Evolutionary conservation across 53 echinoderm and acorn worm species (phyloP), one percentile per base, ranked within the genome.

Genomic region (Holothuria scabra): DNA sequence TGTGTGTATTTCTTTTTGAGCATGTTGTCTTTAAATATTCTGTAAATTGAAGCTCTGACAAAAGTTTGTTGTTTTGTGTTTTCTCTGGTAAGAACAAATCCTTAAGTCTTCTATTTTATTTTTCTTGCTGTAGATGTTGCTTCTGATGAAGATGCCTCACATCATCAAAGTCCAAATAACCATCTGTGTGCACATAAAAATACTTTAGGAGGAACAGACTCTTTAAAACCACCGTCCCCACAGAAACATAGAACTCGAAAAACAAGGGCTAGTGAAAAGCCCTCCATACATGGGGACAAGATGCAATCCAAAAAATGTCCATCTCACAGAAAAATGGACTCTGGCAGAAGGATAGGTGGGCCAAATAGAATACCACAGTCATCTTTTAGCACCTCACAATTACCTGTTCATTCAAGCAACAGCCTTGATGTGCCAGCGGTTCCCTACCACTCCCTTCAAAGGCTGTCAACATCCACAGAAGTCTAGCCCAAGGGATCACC

Each of bases 261-360:
- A 37, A 1, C 29, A 41, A 29, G 37, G 82, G 62, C 82, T 38
- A 19, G 62, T 21, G 62, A 61, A 34, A 81, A 64, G 62, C 82
- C 62, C 44, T 14, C 38, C 26, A 23, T 38, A 18, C 35, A 38
- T 2, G 46, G 28, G 44, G 82, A 81, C 62, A 81, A 81, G 46
- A 41, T 81, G 82, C 82, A 81, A 64, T 64, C 46, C 34, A 84
- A 30, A 59, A 72, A 85, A 33, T 70, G 85, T n/a, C 70, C 72
- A 41, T 74, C 85, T 35, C 70, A 85, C 58, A 29, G 85, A 59
- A 85, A 72, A 59, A 85, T 85, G 70, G 85, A 85, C 31, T 48
- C 70, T 38, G 70, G 71, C 24, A 57, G 85, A 59, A 70, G 72
- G 60, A 85, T 85, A 72, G 70, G 35, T 23, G 29, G 72, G 22